Base-by-base conservation (phyloP, 2,113 vertebrate genomes). In the Athene cunicularia region DNA sequence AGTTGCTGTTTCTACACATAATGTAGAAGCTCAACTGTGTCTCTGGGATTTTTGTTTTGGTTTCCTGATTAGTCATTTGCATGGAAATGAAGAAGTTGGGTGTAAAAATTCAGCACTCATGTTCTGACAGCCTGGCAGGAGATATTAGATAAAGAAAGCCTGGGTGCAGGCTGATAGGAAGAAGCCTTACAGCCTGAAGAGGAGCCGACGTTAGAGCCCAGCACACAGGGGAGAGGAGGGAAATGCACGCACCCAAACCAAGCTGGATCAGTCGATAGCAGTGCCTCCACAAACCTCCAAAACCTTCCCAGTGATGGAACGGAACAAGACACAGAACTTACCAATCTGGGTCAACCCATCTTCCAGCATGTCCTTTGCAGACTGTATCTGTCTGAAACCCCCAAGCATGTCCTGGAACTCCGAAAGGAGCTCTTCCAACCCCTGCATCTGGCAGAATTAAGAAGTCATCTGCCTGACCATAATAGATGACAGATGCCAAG, bases 401-500 rank as follows among this genome's bases (percentile, higher is more conserved):
- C 59, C 60, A 67, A 43, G 50, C 47, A 17, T 14, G 66, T 52
- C 43, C 88, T 73, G 62, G 45, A 81, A 67, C 64, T 79, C 60
- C 33, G 87, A 81, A 80, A 83, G 47, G 16, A 95, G 33, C 39
- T 73, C 62, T 88, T 73, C 82, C 62, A 90, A 37, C 2, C 49
- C 62, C 67, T 87, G 73, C 71, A 80, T 68, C 88, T 93, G 88
- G 94, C 79, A 88, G 86, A 95, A 93, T 68, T 7, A 47, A 93
- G 50, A 64, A 90, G 62, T 90, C 35, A 10, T 82, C 86, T 92
- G 91, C 75, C 86, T n/a, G 58, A 58, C 41, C 6, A 2, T 39
- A 83, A 80, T 7, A 41, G 49, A 43, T 95, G 33, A 68, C 94
- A 95, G 74, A 83, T 80, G 70, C 86, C 93, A 88, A 80, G 75